phyloP scores from a whole-genome alignment of 2,888 invertebrate species.

The Coremacera marginata region DNA sequence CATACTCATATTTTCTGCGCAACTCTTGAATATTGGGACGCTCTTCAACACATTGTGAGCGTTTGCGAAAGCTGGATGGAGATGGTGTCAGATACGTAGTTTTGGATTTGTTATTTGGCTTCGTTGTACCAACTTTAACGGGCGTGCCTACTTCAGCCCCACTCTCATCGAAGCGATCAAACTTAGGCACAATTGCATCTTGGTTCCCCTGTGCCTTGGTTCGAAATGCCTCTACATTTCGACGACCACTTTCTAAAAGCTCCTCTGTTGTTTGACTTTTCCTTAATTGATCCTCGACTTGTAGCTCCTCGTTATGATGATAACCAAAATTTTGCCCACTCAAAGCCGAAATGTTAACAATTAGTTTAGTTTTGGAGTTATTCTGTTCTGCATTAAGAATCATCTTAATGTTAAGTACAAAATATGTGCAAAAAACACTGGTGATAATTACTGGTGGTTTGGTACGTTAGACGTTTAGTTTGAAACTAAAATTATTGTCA shows the following conservation, averaged over 20 bases:
- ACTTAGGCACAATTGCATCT: constrained; percentile 42
- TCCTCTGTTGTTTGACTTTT: constrained; percentile 55
- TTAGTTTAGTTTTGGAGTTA: constrained; percentile 39
- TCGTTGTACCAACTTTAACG: constrained; percentile 54
- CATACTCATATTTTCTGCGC: constrained; percentile 57
- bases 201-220: constrained; percentile 53
- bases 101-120: constrained; percentile 55
- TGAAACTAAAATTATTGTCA: constrained; percentile 49
- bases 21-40: constrained; percentile 52
- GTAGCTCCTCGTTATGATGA: constrained; percentile 51
- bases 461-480: constrained; percentile 54
- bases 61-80: constrained; percentile 33
- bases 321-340: constrained; percentile 58
- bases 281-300: too few species aligned
- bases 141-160: constrained; percentile 48
- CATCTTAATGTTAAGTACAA: constrained; percentile 46
- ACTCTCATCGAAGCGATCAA: constrained; percentile 59
- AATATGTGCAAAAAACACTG: not conserved
- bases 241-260: constrained; percentile 57
- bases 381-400: constrained; percentile 49
- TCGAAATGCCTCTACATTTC: constrained; percentile 58
- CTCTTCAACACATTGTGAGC: constrained; percentile 31
- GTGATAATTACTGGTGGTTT: constrained; percentile 37
- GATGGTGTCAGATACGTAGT: constrained; percentile 36
- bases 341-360: constrained; percentile 58